A percentile compares a stretch with the other conserved stretches of the same genome.
These are phyloP conservation scores for Aphodius granarius DNA, from an alignment of 2,888 invertebrate genomes.

Conservation along the genomic window DNA sequence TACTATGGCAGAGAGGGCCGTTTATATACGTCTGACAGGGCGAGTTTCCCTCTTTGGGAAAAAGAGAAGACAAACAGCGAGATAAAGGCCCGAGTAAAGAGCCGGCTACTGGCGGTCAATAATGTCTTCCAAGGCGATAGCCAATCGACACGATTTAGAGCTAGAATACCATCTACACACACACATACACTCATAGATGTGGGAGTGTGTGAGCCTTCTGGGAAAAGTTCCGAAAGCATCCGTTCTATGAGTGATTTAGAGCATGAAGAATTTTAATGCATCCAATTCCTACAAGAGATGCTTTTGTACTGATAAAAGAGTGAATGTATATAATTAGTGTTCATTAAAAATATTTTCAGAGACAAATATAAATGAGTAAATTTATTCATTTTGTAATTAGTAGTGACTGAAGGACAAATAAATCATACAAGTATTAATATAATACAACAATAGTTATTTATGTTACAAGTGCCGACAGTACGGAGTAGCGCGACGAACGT, in stretches of 20 bases:
- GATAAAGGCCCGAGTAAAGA: slow-evolving; percentile 31
- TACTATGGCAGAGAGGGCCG: background rate
- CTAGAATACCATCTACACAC: background rate
- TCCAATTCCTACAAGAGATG: background rate
- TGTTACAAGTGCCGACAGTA: no score
- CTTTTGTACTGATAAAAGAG: no score
- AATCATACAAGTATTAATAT: no score
- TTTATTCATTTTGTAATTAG: no score
- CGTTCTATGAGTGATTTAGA: background rate
- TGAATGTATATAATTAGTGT: no score
- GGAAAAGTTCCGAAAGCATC: background rate
- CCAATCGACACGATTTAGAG: slow-evolving; percentile 6
- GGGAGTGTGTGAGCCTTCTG: background rate
- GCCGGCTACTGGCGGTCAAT: slow-evolving; percentile 34
- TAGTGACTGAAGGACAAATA: no score
- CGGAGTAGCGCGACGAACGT: no score
- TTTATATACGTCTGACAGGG: background rate
- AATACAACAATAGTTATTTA: no score
- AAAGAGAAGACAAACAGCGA: slow-evolving; percentile 32
- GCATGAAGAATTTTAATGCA: background rate
- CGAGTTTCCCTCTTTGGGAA: background rate
- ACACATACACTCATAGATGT: background rate
- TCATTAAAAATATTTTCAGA: no score
- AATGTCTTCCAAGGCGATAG: slow-evolving; percentile 22
- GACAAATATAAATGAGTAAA: no score